These are phyloP conservation scores for Solenopsis fugax DNA, from an alignment of 1,140 invertebrate species.

Conservation along the genomic window DNA sequence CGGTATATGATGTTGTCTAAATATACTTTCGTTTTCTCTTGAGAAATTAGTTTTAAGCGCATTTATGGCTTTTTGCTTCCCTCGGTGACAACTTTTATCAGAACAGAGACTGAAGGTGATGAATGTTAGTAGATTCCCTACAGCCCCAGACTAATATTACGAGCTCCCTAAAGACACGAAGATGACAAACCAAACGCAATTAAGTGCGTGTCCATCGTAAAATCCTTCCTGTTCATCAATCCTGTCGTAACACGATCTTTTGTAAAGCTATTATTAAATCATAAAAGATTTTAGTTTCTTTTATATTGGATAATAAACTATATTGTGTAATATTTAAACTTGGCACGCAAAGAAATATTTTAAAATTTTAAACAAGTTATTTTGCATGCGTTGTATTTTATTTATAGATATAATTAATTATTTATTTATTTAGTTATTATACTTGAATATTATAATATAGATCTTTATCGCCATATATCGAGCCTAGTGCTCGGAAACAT, in stretches of 20 bases:
- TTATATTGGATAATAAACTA: slow-evolving; percentile 1
- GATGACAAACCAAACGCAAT: slow-evolving; percentile 39
- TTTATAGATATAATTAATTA: too few relatives aligned
- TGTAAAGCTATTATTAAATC: background rate
- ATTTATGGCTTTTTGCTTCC: slow-evolving; percentile 22
- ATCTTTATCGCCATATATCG: too few relatives aligned
- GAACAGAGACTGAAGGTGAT: slow-evolving; percentile 6
- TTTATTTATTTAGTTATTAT: too few relatives aligned
- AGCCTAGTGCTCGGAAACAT: too few relatives aligned
- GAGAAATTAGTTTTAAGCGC: slow-evolving; percentile 5
- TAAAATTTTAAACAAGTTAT: background rate
- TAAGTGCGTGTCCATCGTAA: slow-evolving; percentile 3
- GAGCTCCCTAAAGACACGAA: background rate
- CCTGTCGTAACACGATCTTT: background rate
- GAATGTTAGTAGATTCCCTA: slow-evolving; percentile 23
- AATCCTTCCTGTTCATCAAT: slow-evolving; percentile 20
- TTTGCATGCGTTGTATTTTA: background rate
- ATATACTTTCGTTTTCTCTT: background rate
- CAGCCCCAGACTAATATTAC: slow-evolving; percentile 5
- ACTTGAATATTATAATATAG: too few relatives aligned
- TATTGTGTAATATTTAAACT: slow-evolving; percentile 1
- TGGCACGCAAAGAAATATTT: background rate
- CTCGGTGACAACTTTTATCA: slow-evolving; percentile 22
- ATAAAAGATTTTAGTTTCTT: background rate
- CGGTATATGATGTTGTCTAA: background rate